Percentiles rank a stretch among this genome's conserved stretches.
phyloP scores from a whole-genome alignment of 2,797 vertebrate genomes.

The Ptychobarbus kaznakovi region DNA sequence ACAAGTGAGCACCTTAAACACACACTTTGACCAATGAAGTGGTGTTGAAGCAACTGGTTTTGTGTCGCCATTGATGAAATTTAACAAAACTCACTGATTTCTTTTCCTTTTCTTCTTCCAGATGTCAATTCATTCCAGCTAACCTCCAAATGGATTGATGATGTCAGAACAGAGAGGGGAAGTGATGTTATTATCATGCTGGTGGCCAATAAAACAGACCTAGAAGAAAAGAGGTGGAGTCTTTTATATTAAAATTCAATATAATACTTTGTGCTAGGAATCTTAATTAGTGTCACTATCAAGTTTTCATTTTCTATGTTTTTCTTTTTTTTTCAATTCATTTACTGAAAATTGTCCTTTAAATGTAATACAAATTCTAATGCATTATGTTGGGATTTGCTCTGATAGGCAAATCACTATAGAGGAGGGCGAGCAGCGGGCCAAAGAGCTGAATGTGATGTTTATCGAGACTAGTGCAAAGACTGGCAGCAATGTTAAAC shows the following conservation, averaged over 20 bases:
- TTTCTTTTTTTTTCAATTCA: background rate
- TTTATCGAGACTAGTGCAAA: constrained; percentile 96
- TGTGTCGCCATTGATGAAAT: background rate
- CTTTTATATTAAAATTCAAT: background rate
- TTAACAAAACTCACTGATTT: background rate
- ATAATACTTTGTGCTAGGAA: background rate
- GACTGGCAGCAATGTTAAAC: constrained; percentile 94
- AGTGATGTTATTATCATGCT: constrained; percentile 95
- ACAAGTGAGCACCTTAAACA: constrained; percentile 82
- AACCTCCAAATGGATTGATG: constrained; percentile 95
- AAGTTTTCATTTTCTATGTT: background rate
- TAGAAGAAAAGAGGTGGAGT: constrained; percentile 90
- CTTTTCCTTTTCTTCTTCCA: constrained; percentile 64
- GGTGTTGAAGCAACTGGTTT: background rate
- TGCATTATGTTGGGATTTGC: constrained; percentile 51
- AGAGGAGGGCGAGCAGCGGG: constrained; percentile 91
- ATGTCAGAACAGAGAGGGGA: constrained; percentile 93
- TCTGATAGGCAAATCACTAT: constrained; percentile 89
- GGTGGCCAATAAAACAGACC: constrained; percentile 93
- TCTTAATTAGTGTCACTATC: background rate
- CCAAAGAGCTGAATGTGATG: constrained; percentile 94
- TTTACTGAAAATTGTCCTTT: background rate
- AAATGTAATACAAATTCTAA: background rate
- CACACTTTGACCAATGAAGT: background rate
- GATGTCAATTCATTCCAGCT: constrained; percentile 95